A percentile compares a stretch with the other conserved stretches of the same genome.
Evolutionary conservation across 2,113 vertebrate genomes (phyloP).

Genomic region (Sialia sialis): DNA sequence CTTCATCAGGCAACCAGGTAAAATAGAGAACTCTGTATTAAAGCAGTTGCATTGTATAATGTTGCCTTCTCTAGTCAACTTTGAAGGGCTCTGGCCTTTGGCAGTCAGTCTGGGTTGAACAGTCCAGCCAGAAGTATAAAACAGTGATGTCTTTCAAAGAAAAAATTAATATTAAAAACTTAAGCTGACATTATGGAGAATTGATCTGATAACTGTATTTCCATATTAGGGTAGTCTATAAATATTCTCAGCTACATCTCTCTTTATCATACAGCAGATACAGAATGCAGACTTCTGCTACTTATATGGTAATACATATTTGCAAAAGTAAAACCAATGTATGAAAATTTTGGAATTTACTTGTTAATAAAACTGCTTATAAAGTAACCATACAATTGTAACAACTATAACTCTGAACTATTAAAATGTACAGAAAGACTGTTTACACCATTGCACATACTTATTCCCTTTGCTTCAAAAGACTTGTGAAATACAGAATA

Average conservation of each 20-base stretch:
- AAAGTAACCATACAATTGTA: slow-evolving; percentile 45
- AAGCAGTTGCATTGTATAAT: background rate
- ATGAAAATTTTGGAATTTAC: slow-evolving; percentile 23
- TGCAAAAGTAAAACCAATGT: slow-evolving; percentile 53
- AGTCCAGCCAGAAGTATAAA: background rate
- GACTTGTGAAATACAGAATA: slow-evolving; percentile 44
- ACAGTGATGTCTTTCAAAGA: slow-evolving; percentile 25
- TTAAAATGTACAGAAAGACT: slow-evolving; percentile 73
- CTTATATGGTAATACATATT: slow-evolving; percentile 6
- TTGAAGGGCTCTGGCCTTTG: background rate
- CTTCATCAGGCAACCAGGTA: slow-evolving; percentile 24
- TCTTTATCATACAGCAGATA: slow-evolving; percentile 71
- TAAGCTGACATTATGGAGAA: slow-evolving; percentile 42
- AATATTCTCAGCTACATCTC: slow-evolving; percentile 68
- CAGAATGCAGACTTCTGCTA: slow-evolving; percentile 60
- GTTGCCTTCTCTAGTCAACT: background rate
- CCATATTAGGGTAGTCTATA: slow-evolving; percentile 64
- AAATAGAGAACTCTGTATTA: slow-evolving; percentile 7
- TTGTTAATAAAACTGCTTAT: slow-evolving; percentile 55
- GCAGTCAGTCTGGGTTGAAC: background rate
- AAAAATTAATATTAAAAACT: slow-evolving; percentile 54
- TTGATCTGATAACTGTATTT: slow-evolving; percentile 27
- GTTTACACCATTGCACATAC: slow-evolving; percentile 77
- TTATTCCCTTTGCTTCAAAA: slow-evolving; percentile 73
- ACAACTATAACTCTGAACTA: slow-evolving; percentile 64